These are phyloP conservation scores for Malurus splendens DNA, from an alignment of 2,797 vertebrate species.

Conservation along the genomic window DNA sequence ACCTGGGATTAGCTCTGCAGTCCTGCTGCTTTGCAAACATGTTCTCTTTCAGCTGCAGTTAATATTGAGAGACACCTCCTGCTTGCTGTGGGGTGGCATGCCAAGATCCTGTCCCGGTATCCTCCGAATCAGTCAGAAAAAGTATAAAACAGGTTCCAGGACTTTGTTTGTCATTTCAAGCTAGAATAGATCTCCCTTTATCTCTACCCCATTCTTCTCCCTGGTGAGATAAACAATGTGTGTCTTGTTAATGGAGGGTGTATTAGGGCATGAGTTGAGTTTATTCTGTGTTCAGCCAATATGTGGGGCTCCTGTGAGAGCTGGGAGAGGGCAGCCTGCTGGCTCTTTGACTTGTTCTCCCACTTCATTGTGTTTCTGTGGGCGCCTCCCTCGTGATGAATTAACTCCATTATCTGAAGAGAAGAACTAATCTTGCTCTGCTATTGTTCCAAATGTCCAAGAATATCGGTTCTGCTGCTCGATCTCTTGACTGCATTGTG, in stretches of 20 bases:
- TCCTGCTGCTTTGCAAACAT: constrained; percentile 19
- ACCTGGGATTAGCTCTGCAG: constrained; percentile 9
- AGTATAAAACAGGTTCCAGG: background rate
- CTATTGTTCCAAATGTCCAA: background rate
- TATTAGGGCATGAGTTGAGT: background rate
- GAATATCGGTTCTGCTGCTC: background rate
- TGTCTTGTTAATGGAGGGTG: background rate
- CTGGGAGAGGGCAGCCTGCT: background rate
- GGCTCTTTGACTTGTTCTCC: constrained; percentile 34
- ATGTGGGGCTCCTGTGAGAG: background rate
- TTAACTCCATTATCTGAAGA: background rate
- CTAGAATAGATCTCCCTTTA: background rate
- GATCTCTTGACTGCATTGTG: background rate
- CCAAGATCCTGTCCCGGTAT: background rate
- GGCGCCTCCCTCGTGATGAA: constrained; percentile 19
- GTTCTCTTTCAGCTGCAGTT: background rate
- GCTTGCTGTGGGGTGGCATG: background rate
- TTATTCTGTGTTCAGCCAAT: background rate
- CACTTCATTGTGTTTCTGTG: constrained; percentile 35
- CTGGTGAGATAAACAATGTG: background rate
- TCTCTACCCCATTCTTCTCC: background rate
- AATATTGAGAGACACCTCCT: background rate
- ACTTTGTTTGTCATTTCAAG: background rate
- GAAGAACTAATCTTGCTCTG: background rate
- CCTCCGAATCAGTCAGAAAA: background rate